Percentiles rank a stretch among this genome's conserved stretches.
Evolutionary conservation across 2,888 invertebrate species (phyloP).

Genomic region (Spicauda simplicius): DNA sequence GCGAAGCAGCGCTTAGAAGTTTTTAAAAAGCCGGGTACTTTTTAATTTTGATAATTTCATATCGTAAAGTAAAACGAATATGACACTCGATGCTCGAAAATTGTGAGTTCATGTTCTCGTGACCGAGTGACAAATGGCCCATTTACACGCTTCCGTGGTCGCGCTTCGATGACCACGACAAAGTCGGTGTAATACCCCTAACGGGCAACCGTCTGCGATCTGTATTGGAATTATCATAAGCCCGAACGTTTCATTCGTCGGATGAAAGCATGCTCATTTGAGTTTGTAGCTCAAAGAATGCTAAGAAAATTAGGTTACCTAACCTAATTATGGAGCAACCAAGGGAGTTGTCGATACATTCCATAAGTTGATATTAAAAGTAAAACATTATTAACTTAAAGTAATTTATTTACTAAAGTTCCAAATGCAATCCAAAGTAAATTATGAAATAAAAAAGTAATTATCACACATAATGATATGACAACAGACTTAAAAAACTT

Average conservation of each 20-base stretch:
- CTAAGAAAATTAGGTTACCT: neutral
- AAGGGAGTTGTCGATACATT: no score
- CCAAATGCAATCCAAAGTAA: no score
- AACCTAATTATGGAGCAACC: neutral
- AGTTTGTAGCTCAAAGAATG: neutral
- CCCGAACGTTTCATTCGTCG: neutral
- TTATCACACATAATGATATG: no score
- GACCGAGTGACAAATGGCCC: constrained; percentile 30
- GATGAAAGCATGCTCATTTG: neutral
- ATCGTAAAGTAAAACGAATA: no score
- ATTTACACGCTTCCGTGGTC: constrained; percentile 32
- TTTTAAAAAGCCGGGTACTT: neutral
- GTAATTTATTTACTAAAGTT: no score
- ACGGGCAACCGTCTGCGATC: neutral
- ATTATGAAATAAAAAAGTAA: no score
- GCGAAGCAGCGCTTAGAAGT: no score
- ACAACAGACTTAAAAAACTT: no score
- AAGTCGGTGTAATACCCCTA: constrained; percentile 13
- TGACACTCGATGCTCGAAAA: neutral
- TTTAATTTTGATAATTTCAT: no score
- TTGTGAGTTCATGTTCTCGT: constrained; percentile 20
- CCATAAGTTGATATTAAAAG: no score
- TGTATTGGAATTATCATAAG: neutral
- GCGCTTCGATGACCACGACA: constrained; percentile 26
- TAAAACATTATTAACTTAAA: no score